These are phyloP conservation scores for Vannuccia rotundouncinata DNA, from an alignment of 2,888 invertebrate genomes.

Conservation along the genomic window DNA sequence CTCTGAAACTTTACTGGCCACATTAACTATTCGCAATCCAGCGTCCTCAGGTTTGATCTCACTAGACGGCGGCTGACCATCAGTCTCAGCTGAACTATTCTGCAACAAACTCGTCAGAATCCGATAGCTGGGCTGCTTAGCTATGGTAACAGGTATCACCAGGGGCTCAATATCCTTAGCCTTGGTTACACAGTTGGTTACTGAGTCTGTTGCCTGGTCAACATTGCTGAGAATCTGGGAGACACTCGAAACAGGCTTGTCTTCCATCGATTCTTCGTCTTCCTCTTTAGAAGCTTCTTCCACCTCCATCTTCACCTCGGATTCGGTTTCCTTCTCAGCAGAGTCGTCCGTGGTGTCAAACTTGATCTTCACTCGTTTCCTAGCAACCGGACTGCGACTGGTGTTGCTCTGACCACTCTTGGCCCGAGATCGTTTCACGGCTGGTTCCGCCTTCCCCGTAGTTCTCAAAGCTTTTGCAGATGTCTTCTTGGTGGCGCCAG, in stretches of 20 bases:
- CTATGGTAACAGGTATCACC: not conserved
- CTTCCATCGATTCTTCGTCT: no score
- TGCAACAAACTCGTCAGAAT: conserved; percentile 11
- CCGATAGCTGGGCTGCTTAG: not conserved
- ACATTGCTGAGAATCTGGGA: not conserved
- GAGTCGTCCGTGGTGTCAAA: not conserved
- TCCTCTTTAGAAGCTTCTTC: not conserved
- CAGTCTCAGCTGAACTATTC: not conserved
- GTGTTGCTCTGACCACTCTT: not conserved
- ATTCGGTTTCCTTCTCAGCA: not conserved
- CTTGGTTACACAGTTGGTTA: not conserved
- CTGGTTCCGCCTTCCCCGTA: not conserved
- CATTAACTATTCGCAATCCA: not conserved
- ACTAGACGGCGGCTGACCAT: not conserved
- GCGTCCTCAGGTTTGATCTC: not conserved
- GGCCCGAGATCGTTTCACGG: not conserved
- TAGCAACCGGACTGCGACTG: not conserved
- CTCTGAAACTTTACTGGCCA: no score
- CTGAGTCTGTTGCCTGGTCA: not conserved
- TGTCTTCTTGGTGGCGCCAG: not conserved
- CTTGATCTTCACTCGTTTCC: not conserved
- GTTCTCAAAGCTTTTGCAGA: not conserved
- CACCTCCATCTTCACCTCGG: not conserved
- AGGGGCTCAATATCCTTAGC: not conserved
- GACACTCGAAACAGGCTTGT: not conserved